A percentile compares a stretch with the other conserved stretches of the same genome.
phyloP scores from a whole-genome alignment of 2,797 vertebrate genomes.

The Sebastes melanostomus region DNA sequence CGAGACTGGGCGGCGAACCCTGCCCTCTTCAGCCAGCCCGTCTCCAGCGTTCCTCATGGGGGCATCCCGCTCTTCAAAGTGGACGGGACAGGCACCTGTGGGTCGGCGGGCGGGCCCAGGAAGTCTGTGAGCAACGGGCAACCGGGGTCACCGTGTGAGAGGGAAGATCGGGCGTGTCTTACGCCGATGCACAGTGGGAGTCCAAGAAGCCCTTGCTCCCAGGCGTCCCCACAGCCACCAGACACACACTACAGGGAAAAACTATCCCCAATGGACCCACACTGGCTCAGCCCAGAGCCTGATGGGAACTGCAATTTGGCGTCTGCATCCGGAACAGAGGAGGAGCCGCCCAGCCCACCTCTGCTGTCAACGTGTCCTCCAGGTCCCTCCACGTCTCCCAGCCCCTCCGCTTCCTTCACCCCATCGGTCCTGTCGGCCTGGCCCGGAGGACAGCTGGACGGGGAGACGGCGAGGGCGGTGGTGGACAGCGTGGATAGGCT shows the following conservation, averaged over 20 bases:
- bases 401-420: slow-evolving; percentile 75
- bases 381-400: slow-evolving; percentile 75
- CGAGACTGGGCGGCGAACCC: slow-evolving; percentile 97
- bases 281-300: slow-evolving; percentile 89
- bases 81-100: slow-evolving; percentile 75
- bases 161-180: slow-evolving; percentile 82
- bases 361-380: slow-evolving; percentile 63
- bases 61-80: slow-evolving; percentile 95
- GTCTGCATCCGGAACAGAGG: slow-evolving; percentile 82
- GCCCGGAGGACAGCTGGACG: slow-evolving; percentile 85
- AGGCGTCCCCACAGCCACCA: slow-evolving; percentile 87
- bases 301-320: slow-evolving; percentile 76
- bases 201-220: slow-evolving; percentile 91
- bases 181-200: slow-evolving; percentile 86
- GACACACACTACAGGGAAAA: slow-evolving; percentile 84
- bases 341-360: slow-evolving; percentile 82
- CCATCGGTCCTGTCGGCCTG: slow-evolving; percentile 73
- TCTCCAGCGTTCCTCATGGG: slow-evolving; percentile 84
- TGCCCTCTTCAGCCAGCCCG: slow-evolving; percentile 91
- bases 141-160: slow-evolving; percentile 87
- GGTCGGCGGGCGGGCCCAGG: slow-evolving; percentile 76
- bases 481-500: slow-evolving; percentile 91
- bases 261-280: slow-evolving; percentile 89
- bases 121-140: slow-evolving; percentile 91
- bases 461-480: slow-evolving; percentile 87